Conservation (phyloP, 2,113 vertebrate genomes). For the Sturnus vulgaris region DNA sequence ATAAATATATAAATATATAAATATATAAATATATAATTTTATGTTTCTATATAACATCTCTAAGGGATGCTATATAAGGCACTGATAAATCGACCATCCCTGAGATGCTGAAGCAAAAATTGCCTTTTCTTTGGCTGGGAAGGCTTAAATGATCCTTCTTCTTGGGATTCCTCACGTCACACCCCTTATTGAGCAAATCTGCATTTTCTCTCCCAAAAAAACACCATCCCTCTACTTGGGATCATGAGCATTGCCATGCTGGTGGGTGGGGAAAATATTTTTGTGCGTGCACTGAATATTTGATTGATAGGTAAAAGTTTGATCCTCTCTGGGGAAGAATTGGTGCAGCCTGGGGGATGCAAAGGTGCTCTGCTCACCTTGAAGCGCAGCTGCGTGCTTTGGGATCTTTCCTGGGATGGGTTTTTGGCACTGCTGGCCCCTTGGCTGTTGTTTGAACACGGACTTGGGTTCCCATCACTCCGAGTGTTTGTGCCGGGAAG, state of each 20-base stretch:
- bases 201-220: fast-evolving
- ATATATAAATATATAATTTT: too few relatives aligned
- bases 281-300: background rate
- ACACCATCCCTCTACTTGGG: fast-evolving
- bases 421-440: background rate
- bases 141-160: background rate
- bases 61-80: background rate
- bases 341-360: background rate
- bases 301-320: background rate
- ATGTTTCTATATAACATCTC: background rate
- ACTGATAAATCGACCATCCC: background rate
- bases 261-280: background rate
- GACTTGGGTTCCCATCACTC: background rate
- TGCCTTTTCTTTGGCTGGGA: background rate
- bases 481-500: background rate
- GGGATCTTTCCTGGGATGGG: background rate
- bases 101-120: background rate
- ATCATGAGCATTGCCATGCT: background rate
- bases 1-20: background rate
- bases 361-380: background rate
- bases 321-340: background rate
- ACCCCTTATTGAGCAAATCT: background rate
- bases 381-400: fast-evolving
- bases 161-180: background rate
- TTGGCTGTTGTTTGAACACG: background rate